A percentile compares a stretch with the other conserved stretches of the same genome.
Evolutionary conservation across 2,888 invertebrate species (phyloP).

Genomic region (Graphium colonna): DNA sequence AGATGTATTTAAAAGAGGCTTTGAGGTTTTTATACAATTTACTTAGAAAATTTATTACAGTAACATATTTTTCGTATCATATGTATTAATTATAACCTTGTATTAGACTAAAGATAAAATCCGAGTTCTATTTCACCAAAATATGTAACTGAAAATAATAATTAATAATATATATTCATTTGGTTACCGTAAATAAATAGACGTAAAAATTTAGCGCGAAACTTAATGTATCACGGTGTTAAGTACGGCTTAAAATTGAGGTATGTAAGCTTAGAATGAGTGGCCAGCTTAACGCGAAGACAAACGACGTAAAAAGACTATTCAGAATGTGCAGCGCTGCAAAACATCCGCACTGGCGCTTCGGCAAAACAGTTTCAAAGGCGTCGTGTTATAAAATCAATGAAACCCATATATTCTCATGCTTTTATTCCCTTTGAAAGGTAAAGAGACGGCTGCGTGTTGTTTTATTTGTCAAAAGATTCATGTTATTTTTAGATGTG

Average conservation of each 20-base stretch:
- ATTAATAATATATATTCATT: too few species aligned
- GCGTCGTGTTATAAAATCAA: constrained; percentile 22
- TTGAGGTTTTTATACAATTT: too few species aligned
- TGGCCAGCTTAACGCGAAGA: constrained; percentile 32
- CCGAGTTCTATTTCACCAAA: too few species aligned
- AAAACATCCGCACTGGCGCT: constrained; percentile 24
- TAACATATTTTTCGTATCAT: too few species aligned
- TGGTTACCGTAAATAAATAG: too few species aligned
- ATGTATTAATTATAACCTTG: too few species aligned
- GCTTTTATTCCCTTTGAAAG: constrained; percentile 23
- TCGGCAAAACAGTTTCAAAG: constrained; percentile 21
- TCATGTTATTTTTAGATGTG: not conserved
- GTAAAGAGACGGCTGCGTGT: constrained; percentile 16
- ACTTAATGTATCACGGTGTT: constrained; percentile 23
- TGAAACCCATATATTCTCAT: constrained; percentile 23
- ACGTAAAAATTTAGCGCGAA: constrained; percentile 6
- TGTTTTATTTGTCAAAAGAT: constrained; percentile 18
- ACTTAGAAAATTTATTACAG: too few species aligned
- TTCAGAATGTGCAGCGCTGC: constrained; percentile 23
- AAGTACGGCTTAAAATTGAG: constrained; percentile 28
- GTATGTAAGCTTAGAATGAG: constrained; percentile 31
- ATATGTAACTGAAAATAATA: too few species aligned
- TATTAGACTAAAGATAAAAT: too few species aligned
- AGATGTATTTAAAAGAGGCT: too few species aligned
- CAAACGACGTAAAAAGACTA: constrained; percentile 33